Evolutionary conservation across 92 coral and sea anemone species (phyloP), one percentile per base, ranked within the genome.

Genomic region (Desmophyllum pertusum): DNA sequence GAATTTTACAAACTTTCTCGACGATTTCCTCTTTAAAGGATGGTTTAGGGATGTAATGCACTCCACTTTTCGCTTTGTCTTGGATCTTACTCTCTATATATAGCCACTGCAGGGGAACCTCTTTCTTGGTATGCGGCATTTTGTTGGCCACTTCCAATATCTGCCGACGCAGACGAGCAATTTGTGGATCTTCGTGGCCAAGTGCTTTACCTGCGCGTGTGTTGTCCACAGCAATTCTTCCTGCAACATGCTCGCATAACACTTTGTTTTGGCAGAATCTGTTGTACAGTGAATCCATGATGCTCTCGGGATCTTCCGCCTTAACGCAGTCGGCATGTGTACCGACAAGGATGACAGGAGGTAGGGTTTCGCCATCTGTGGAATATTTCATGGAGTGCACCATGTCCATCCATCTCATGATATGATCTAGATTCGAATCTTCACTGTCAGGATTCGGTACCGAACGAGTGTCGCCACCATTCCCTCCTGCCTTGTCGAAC

Each of bases 61-160:
- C 70, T 19, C 69, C 80, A 2, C 30, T 30, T 18, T 46, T 39
- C 7, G 57, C 71, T 39, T 72, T 10, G 4, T 59, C 29, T 15
- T 72, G 79, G 5, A 63, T 73, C 45, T 17, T 46, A 25, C 36
- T 73, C 9, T 83, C 86, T 57, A 83, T 75, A 40, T 73, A 21
- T 42, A 83, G 33, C 86, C 86, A 83, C 19, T 55, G 53, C 6
- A 10, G 17, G 38, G 86, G 86, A 62, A 83, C 64, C 61, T 83
- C 80, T 37, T 83, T 83, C 80, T 55, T 83, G 23, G 80, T 61
- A 37, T 83, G 80, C 53, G 86, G 80, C 80, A 83, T 30, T 46
- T 9, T 42, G 7, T 72, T 42, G 19, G 80, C 80, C 30, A 25
- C 71, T 7, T 46, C 37, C 23, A 83, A 21, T 43, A 83, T 57